phyloP scores from a whole-genome alignment of 2,888 invertebrate species.

The Orthosia gothica region DNA sequence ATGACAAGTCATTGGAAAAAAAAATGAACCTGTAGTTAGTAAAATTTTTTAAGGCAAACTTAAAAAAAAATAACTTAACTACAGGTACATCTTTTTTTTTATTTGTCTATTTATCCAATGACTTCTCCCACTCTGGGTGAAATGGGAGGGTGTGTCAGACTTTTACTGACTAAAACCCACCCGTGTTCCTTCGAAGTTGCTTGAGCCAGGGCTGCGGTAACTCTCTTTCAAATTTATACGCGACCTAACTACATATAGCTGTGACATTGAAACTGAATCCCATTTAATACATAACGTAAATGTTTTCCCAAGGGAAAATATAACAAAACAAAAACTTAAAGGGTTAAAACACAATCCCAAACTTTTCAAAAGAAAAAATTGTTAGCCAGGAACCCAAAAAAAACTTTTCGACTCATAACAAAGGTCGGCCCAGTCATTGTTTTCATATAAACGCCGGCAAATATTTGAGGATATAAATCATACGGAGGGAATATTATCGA shows the following conservation, averaged over 20 bases:
- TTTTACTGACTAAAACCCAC: too few relatives aligned
- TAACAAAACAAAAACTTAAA: conserved; percentile 12
- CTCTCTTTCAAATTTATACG: too few relatives aligned
- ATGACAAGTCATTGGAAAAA: too few relatives aligned
- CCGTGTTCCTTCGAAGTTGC: too few relatives aligned
- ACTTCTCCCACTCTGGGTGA: too few relatives aligned
- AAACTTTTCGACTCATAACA: conserved; percentile 35
- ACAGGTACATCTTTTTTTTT: too few relatives aligned
- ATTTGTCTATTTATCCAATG: too few relatives aligned
- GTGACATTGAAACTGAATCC: background rate
- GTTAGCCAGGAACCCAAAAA: conserved; percentile 16
- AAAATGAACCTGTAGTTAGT: too few relatives aligned
- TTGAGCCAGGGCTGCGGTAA: too few relatives aligned
- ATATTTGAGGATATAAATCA: conserved; percentile 54
- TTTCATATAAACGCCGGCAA: conserved; percentile 43
- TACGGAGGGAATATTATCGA: conserved; percentile 50
- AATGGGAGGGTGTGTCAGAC: too few relatives aligned
- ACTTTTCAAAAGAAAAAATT: conserved; percentile 33
- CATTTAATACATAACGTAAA: conserved; percentile 1
- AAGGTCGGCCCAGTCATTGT: conserved; percentile 41
- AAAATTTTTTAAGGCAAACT: too few relatives aligned
- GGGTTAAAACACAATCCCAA: conserved; percentile 16
- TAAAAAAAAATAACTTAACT: too few relatives aligned
- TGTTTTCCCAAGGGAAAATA: background rate
- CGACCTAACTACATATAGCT: background rate